Conservation (phyloP, 2,113 vertebrate genomes). For the Piaya cayana region DNA sequence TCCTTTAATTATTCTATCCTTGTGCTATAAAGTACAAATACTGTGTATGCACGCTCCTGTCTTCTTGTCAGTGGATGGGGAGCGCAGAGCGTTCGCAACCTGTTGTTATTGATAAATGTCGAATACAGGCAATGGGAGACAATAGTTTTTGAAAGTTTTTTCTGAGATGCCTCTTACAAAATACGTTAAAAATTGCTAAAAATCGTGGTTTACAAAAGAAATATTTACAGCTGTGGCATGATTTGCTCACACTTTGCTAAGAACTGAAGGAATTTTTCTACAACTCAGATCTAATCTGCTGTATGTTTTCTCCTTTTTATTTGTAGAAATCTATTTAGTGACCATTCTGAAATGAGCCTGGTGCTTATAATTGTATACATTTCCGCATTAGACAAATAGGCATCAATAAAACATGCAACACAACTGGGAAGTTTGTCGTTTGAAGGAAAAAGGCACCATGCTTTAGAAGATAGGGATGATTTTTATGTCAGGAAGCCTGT, state of each 20-base stretch:
- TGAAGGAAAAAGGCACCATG: neutral
- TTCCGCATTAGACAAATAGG: neutral
- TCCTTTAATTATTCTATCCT: neutral
- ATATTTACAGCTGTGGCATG: neutral
- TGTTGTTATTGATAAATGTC: neutral
- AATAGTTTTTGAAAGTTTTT: neutral
- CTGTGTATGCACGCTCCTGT: neutral
- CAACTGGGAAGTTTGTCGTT: neutral
- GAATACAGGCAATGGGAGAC: neutral
- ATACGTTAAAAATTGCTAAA: neutral
- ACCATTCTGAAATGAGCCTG: neutral
- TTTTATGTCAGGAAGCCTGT: neutral
- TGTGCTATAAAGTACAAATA: neutral
- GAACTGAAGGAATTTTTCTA: neutral
- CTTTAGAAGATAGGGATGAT: neutral
- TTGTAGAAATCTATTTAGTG: neutral
- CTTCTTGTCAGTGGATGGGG: neutral
- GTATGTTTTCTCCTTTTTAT: neutral
- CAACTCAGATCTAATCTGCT: neutral
- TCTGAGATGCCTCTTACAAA: neutral
- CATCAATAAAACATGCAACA: neutral
- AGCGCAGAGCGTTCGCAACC: fast-evolving
- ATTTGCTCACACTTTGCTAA: neutral
- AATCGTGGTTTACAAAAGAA: neutral
- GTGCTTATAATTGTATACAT: neutral